Evolutionary conservation across 2,113 vertebrate species (phyloP).

Genomic region (Drymodes brunneopygia): DNA sequence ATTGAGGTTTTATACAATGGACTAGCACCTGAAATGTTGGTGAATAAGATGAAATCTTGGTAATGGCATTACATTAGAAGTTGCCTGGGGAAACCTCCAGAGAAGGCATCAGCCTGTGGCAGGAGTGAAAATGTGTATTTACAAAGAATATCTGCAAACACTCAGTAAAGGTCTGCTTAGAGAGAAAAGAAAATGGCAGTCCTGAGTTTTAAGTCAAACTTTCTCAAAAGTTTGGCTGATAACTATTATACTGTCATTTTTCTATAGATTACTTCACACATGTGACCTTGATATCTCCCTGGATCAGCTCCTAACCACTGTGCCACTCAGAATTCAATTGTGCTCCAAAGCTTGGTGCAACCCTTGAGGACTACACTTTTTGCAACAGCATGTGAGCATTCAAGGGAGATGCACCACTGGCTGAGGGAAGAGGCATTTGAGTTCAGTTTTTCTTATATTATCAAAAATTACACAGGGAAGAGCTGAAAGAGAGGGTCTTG

Average conservation of each 20-base stretch:
- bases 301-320: neutral
- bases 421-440: neutral
- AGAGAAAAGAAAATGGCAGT: neutral
- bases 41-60: neutral
- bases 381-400: neutral
- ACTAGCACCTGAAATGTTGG: neutral
- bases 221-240: neutral
- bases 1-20: neutral
- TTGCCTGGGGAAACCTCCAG: neutral
- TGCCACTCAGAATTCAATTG: neutral
- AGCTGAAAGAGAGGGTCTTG: neutral
- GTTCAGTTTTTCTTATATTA: constrained; percentile 11
- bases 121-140: neutral
- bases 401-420: neutral
- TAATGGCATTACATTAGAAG: neutral
- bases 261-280: neutral
- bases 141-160: neutral
- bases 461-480: constrained; percentile 5
- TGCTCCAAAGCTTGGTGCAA: neutral
- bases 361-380: neutral
- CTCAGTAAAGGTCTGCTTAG: neutral
- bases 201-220: neutral
- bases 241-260: neutral
- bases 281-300: neutral
- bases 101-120: neutral